These are phyloP conservation scores for Hylaea fasciaria DNA, from an alignment of 2,888 invertebrate genomes.

Conservation along the genomic window DNA sequence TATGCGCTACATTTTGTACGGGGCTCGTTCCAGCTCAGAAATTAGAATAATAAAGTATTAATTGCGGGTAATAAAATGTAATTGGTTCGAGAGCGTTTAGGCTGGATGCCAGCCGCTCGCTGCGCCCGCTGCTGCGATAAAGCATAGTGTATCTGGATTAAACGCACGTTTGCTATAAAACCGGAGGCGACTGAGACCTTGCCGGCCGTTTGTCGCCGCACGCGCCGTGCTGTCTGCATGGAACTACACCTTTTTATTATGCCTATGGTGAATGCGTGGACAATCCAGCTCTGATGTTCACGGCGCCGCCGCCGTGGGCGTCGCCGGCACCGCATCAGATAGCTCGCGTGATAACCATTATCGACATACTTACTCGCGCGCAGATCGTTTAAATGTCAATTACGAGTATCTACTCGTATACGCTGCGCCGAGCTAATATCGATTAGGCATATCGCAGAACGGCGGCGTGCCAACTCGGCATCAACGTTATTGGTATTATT, in stretches of 20 bases:
- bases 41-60: constrained; percentile 62
- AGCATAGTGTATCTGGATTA: constrained; percentile 50
- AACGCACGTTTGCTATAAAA: constrained; percentile 55
- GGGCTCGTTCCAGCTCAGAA: constrained; percentile 41
- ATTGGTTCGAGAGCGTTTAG: constrained; percentile 54
- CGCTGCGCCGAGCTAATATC: constrained; percentile 46
- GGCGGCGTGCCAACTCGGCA: constrained; percentile 45
- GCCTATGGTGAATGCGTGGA: constrained; percentile 55
- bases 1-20: constrained; percentile 36
- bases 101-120: constrained; percentile 57
- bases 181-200: constrained; percentile 32
- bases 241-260: constrained; percentile 56
- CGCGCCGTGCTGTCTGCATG: constrained; percentile 74
- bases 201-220: constrained; percentile 37
- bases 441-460: constrained; percentile 50
- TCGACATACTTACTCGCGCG: constrained; percentile 41
- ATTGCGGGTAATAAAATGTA: constrained; percentile 52
- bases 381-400: constrained; percentile 49
- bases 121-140: constrained; percentile 42
- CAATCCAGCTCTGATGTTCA: constrained; percentile 33
- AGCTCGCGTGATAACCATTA: constrained; percentile 33
- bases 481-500: constrained; percentile 51
- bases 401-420: constrained; percentile 40
- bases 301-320: constrained; percentile 1
- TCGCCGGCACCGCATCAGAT: constrained; percentile 16